Evolutionary conservation across 1,140 invertebrate species (phyloP), one percentile per base, ranked within the genome.

Genomic region (Drosophila sp.): DNA sequence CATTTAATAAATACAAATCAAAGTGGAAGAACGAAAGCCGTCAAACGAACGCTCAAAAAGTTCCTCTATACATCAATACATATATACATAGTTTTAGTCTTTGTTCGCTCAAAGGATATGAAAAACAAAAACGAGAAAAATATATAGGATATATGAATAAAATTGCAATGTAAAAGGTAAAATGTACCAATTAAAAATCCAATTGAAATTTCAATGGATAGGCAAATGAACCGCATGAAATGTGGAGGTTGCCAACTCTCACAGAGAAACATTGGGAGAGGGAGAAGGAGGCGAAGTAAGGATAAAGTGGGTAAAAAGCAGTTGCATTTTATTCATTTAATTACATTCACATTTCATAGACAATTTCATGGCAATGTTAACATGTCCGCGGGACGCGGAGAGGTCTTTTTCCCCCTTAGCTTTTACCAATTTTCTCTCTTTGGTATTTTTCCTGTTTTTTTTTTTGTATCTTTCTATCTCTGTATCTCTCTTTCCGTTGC

Each of bases 1-100:
- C 84, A 87, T 87, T 87, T 84, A 87, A 87, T 87, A 87, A 87
- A 87, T 78, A 87, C 84, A 87, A 87, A 87, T 89, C 84, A 89
- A 87, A 87, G 84, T 89, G 84, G 76, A 67, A 25, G 68, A 66
- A 44, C 29, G 44, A 50, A 50, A 27, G 44, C 64, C 33, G 44
- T 50, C 44, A 50, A 50, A 47, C 72, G 65, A 68, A 57, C 65
- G 25, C 50, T 67, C 61, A 71, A 67, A 72, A n/a, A 47, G 33
- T 47, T 47, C 4, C 47, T 17, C 35, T 63, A 65, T 8, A 35
- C 25, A 56, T 38, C 11, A 17, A 17, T 17, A 0, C n/a, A n/a
- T 17, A 17, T 17, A 17, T 50, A 25, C 25, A 64, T 41, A 54
- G n/a, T 32, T 40, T 55, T 56, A 63, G 40, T 29, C 35, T 60